These are phyloP conservation scores for Crematogaster levior DNA, from an alignment of 2,888 invertebrate species.

Conservation along the genomic window DNA sequence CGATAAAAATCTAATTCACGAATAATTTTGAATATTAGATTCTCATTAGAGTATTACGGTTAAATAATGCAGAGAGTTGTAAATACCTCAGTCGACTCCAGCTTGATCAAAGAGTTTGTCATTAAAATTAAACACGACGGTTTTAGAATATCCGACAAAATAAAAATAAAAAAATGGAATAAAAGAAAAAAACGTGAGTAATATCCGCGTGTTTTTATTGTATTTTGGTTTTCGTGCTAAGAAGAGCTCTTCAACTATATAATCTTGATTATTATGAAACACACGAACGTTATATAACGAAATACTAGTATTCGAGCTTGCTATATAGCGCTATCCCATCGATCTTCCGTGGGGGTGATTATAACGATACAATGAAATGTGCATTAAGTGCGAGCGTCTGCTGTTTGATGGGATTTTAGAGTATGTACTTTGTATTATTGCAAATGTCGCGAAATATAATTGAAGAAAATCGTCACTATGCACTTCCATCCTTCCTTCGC, in stretches of 20 bases:
- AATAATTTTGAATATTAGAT: constrained; percentile 11
- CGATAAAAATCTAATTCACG: constrained; percentile 29
- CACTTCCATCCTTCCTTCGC: not conserved
- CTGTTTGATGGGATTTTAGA: constrained; percentile 38
- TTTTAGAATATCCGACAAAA: not conserved
- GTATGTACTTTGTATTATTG: constrained; percentile 41
- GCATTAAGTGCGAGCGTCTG: constrained; percentile 37
- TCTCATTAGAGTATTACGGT: not conserved
- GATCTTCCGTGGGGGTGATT: constrained; percentile 32
- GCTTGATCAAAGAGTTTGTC: not conserved
- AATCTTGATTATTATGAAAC: not conserved
- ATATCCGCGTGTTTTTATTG: not conserved
- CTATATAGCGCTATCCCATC: constrained; percentile 21
- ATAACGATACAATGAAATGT: constrained; percentile 28
- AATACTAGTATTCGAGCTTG: constrained; percentile 25
- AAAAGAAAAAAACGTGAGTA: too few relatives aligned
- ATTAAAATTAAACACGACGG: not conserved
- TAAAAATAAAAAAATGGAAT: not conserved
- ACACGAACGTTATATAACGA: constrained; percentile 23
- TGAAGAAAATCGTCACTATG: constrained; percentile 16
- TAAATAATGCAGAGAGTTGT: not conserved
- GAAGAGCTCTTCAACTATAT: not conserved
- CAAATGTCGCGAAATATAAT: constrained; percentile 38
- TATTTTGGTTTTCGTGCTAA: not conserved
- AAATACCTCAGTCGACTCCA: not conserved